phyloP scores from a whole-genome alignment of 2,888 invertebrate genomes.

The Pristionchus fissidentatus region DNA sequence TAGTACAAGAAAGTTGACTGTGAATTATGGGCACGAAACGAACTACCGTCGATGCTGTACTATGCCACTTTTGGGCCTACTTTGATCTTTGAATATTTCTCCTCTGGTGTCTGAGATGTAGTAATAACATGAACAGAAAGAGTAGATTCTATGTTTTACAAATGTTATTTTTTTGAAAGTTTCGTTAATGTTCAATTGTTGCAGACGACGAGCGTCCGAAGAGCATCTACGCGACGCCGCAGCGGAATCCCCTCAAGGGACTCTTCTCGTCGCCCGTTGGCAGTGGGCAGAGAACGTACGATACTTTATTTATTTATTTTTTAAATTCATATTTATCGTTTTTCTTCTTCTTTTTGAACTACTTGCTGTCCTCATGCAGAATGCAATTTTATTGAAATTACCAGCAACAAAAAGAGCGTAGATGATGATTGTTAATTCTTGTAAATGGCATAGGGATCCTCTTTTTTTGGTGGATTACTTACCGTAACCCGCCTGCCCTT shows the following conservation, averaged over 20 bases:
- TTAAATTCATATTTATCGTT: not conserved
- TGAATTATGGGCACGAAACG: too few species aligned
- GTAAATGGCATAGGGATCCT: too few species aligned
- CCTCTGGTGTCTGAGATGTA: not conserved
- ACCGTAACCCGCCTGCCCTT: not conserved
- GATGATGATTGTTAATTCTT: too few species aligned
- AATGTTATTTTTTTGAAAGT: not conserved
- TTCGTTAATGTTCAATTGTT: not conserved
- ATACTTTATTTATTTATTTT: not conserved
- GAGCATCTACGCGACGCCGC: slow-evolving; percentile 63
- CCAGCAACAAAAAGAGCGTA: too few species aligned
- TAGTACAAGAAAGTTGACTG: too few species aligned
- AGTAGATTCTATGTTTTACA: not conserved
- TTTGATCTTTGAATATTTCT: not conserved
- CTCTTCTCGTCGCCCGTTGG: slow-evolving; percentile 57
- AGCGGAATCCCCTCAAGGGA: slow-evolving; percentile 57
- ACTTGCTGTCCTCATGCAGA: too few species aligned
- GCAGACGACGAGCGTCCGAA: slow-evolving; percentile 52
- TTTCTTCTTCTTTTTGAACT: too few species aligned
- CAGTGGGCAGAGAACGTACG: slow-evolving; percentile 32
- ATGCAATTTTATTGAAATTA: too few species aligned
- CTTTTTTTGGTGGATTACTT: too few species aligned
- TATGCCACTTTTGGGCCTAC: not conserved
- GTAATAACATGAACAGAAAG: too few species aligned
- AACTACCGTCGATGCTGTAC: too few species aligned